Percentiles rank a stretch among this genome's conserved stretches.
Evolutionary conservation across 2,797 vertebrate genomes (phyloP).

Genomic region (Tragelaphus eurycerus): DNA sequence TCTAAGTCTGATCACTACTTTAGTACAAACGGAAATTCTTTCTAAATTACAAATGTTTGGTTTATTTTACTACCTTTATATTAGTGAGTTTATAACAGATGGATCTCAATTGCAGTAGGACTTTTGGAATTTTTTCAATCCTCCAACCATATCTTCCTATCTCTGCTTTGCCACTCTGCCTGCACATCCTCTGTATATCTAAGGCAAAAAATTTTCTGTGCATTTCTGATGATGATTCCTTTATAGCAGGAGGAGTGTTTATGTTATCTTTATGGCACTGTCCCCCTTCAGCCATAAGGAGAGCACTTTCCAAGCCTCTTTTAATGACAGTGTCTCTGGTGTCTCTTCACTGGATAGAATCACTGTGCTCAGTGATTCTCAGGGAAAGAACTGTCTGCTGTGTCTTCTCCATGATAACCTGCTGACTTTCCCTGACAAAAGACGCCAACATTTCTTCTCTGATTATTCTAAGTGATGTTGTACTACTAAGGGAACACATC

Average conservation of each 20-base stretch:
- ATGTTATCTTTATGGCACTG: background rate
- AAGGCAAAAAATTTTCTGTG: background rate
- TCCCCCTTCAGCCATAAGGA: background rate
- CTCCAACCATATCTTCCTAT: background rate
- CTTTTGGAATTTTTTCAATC: background rate
- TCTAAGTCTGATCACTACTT: background rate
- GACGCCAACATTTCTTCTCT: background rate
- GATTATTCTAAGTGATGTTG: constrained; percentile 9
- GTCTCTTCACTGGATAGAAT: background rate
- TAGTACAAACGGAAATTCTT: background rate
- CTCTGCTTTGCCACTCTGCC: background rate
- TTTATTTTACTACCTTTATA: background rate
- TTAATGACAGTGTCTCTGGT: background rate
- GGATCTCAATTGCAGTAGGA: background rate
- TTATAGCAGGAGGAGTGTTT: background rate
- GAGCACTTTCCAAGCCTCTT: background rate
- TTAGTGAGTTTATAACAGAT: background rate
- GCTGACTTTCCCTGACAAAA: constrained; percentile 39
- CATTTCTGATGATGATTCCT: background rate
- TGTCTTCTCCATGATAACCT: background rate
- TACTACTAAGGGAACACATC: constrained; percentile 70
- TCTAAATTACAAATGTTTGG: background rate
- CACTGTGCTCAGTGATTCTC: background rate
- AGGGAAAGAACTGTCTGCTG: constrained; percentile 28
- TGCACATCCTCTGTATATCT: background rate